phyloP scores from a whole-genome alignment of 2,888 invertebrate genomes.

The Phengaris arion region DNA sequence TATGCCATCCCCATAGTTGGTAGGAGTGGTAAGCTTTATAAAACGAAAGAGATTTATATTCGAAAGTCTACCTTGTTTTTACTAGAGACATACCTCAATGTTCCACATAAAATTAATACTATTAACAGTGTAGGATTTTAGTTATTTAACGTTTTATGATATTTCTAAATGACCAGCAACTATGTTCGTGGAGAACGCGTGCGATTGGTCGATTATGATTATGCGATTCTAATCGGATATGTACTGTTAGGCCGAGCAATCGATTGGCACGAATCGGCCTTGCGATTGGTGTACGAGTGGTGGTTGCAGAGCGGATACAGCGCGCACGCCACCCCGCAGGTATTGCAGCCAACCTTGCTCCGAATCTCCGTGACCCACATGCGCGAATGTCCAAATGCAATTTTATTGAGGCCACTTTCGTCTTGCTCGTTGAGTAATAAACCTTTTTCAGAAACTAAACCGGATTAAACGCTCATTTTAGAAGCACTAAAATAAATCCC shows the following conservation, averaged over 20 bases:
- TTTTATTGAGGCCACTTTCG: slow-evolving; percentile 61
- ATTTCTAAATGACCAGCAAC: background rate
- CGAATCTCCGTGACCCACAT: slow-evolving; percentile 76
- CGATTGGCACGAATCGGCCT: slow-evolving; percentile 65
- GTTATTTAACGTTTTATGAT: background rate
- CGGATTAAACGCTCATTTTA: background rate
- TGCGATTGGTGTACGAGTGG: slow-evolving; percentile 63
- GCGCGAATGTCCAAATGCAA: slow-evolving; percentile 67
- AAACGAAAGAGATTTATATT: background rate
- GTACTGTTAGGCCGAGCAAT: slow-evolving; percentile 61
- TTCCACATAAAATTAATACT: background rate
- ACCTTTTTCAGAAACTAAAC: slow-evolving; percentile 39
- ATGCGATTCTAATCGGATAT: slow-evolving; percentile 55
- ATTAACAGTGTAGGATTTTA: background rate
- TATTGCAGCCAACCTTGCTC: slow-evolving; percentile 72
- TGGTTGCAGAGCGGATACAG: slow-evolving; percentile 69
- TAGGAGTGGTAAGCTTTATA: background rate
- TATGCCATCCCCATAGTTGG: no score
- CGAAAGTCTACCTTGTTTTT: background rate
- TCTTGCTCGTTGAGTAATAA: slow-evolving; percentile 40
- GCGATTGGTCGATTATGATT: slow-evolving; percentile 25
- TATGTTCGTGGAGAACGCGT: background rate
- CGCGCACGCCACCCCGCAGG: slow-evolving; percentile 49
- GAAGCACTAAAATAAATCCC: background rate
- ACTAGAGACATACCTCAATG: background rate